Evolutionary conservation across 2,888 invertebrate genomes (phyloP).

Genomic region (Myopa testacea): DNA sequence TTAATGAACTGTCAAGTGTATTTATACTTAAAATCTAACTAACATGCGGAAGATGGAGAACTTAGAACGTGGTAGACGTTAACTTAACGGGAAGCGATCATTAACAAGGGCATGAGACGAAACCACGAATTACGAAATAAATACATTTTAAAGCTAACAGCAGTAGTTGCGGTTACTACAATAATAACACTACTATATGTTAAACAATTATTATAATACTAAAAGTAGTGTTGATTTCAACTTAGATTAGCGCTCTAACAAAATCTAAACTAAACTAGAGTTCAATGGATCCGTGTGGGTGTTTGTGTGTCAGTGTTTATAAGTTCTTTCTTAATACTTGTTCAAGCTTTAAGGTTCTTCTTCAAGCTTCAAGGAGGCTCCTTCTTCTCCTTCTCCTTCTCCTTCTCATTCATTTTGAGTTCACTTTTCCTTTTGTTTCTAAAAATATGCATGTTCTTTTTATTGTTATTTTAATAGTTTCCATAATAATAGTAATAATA

Average conservation of each 20-base stretch:
- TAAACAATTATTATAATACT: neutral
- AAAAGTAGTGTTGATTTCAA: neutral
- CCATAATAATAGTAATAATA: slow-evolving; percentile 6
- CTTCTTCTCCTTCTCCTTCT: neutral
- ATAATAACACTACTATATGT: neutral
- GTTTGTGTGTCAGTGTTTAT: neutral
- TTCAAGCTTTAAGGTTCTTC: neutral
- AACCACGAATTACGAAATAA: neutral
- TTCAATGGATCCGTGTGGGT: neutral
- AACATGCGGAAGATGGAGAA: neutral
- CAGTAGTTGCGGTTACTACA: neutral
- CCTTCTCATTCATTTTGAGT: neutral
- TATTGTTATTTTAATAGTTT: neutral
- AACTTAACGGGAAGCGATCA: too few species aligned
- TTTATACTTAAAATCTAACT: neutral
- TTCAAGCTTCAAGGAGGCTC: neutral
- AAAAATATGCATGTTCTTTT: slow-evolving; percentile 13
- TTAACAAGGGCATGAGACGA: too few species aligned
- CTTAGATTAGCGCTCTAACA: slow-evolving; percentile 1
- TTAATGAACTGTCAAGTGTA: neutral
- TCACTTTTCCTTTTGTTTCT: neutral
- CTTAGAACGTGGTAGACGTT: too few species aligned
- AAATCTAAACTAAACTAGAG: neutral
- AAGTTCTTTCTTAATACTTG: slow-evolving; percentile 4
- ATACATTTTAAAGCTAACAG: neutral